Evolutionary conservation across 1,140 invertebrate species (phyloP), one percentile per base, ranked within the genome.

Genomic region (Lasioglossum baleicum): DNA sequence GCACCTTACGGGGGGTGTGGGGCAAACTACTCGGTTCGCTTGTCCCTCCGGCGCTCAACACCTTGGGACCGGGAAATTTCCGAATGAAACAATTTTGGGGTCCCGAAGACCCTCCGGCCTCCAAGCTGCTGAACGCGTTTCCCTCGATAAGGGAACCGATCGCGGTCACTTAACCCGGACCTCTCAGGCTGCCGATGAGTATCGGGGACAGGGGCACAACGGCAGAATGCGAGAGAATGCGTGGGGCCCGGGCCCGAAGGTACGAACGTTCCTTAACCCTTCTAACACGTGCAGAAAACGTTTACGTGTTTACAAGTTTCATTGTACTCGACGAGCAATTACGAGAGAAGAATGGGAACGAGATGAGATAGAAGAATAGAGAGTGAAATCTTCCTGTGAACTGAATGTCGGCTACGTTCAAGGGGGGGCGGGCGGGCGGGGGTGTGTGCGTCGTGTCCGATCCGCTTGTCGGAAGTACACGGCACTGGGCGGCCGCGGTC

Each of bases 321-420:
- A 82, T 84, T 84, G 82, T 84, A 84, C 77, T 84, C 75, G 82
- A 84, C 82, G 77, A 83, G 70, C 76, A 75, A 83, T 83, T 78
- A 84, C 75, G 44, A 48, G 76, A 83, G 79, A 74, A 61, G 64
- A 60, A 58, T 58, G 51, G 80, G 51, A 53, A 66, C 44, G 48
- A 42, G 56, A 17, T 31, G 63, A 58, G 48, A 31, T 7, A 35
- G 61, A 42, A 61, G 20, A 53, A 13, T 58, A 20, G 64, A 31
- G 58, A 64, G 31, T 31, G 8, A 7, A 31, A 67, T 26, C 61
- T 61, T 48, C 44, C 13, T 13, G 42, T 22, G 26, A 78, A 78
- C 68, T 72, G 42, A 75, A 75, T 26, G 20, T 75, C 31, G 44
- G 35, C 31, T 63, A 69, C 20, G 35, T 60, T 44, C 40, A 58